Percentiles rank a stretch among this genome's conserved stretches.
Evolutionary conservation across 2,113 vertebrate genomes (phyloP).

Genomic region (Tautogolabrus adspersus): DNA sequence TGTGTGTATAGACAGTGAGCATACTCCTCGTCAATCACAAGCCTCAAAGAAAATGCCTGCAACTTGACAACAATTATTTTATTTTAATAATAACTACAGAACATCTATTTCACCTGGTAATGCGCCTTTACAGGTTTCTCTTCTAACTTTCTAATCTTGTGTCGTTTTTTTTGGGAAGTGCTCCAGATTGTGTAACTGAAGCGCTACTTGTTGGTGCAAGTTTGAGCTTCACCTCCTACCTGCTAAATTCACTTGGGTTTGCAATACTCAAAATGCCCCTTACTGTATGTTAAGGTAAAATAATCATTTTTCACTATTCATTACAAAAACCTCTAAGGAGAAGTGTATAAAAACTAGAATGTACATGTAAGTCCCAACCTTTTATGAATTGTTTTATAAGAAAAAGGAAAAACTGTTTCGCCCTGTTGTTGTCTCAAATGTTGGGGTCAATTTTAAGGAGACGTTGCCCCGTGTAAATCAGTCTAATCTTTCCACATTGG

Average conservation of each 20-base stretch:
- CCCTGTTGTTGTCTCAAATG: background rate
- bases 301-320: background rate
- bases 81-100: background rate
- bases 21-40: background rate
- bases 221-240: slow-evolving; percentile 4
- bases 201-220: slow-evolving; percentile 33
- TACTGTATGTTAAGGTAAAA: too few relatives aligned
- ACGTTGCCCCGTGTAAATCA: background rate
- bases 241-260: background rate
- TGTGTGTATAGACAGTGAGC: background rate
- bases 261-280: background rate
- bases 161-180: background rate
- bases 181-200: slow-evolving; percentile 7
- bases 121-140: too few relatives aligned
- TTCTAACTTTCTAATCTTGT: background rate
- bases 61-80: background rate
- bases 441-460: background rate
- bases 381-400: background rate
- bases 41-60: background rate
- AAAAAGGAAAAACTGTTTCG: too few relatives aligned
- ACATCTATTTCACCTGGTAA: background rate
- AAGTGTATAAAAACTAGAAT: background rate
- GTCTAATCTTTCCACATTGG: background rate
- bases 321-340: background rate
- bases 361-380: too few relatives aligned